These are phyloP conservation scores for Amphiprion ocellaris DNA, from an alignment of 2,113 vertebrate genomes.

Conservation along the genomic window DNA sequence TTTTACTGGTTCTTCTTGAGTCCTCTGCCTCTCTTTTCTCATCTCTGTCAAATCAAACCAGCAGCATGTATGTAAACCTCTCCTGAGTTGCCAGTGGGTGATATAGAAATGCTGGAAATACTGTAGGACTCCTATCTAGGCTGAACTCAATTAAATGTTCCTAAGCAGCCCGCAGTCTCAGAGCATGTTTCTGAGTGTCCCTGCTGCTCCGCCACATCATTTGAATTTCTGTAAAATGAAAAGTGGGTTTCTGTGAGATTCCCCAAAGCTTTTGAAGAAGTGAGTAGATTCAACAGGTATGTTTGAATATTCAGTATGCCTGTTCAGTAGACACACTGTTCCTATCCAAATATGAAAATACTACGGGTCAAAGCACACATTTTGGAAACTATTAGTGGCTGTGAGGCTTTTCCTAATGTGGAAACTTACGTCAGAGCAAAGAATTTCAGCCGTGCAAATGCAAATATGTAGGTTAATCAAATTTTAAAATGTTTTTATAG, in stretches of 20 bases:
- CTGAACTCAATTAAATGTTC: slow-evolving; percentile 48
- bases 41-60: slow-evolving; percentile 25
- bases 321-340: background rate
- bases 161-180: slow-evolving; percentile 3
- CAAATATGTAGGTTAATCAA: slow-evolving; percentile 10
- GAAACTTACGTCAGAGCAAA: slow-evolving; percentile 17
- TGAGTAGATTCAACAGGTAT: background rate
- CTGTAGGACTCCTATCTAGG: slow-evolving; percentile 16
- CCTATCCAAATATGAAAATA: background rate
- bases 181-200: slow-evolving; percentile 15
- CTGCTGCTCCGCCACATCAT: slow-evolving; percentile 23
- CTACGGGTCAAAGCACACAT: background rate
- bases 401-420: slow-evolving; percentile 5
- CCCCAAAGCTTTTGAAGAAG: background rate
- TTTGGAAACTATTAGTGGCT: background rate
- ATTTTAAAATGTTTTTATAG: slow-evolving; percentile 10
- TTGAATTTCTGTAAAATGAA: background rate
- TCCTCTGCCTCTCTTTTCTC: slow-evolving; percentile 7
- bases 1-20: slow-evolving; percentile 14
- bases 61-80: slow-evolving; percentile 12
- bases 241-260: background rate
- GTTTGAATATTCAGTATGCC: background rate
- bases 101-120: slow-evolving; percentile 15
- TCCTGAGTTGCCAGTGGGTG: slow-evolving; percentile 19
- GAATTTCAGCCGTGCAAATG: background rate